Conservation (phyloP, 2,797 vertebrate genomes). For the Pseudochirops corinnae region DNA sequence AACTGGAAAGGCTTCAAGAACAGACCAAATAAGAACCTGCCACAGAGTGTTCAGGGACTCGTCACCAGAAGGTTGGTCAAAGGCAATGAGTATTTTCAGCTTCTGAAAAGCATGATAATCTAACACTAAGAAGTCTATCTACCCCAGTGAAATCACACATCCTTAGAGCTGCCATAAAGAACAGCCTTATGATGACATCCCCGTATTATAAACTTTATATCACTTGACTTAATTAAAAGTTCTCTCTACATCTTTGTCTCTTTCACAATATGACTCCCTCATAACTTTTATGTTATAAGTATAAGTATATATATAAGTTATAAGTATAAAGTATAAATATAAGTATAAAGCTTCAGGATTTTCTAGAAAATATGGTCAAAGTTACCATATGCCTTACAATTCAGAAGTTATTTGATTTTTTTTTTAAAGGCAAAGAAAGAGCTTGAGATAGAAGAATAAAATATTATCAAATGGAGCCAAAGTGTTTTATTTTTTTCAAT, state of each 20-base stretch:
- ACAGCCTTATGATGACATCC: not conserved
- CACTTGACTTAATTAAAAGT: slow-evolving; percentile 9
- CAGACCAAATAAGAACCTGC: not conserved
- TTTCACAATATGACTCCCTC: slow-evolving; percentile 43
- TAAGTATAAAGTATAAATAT: not conserved
- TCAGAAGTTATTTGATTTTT: not conserved
- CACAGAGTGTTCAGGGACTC: not conserved
- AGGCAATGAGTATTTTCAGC: not conserved
- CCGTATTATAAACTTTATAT: not conserved
- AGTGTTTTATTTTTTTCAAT: not conserved
- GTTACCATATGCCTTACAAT: not conserved
- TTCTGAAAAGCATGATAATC: not conserved
- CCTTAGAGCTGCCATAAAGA: not conserved
- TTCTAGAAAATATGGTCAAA: slow-evolving; percentile 21
- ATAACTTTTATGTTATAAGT: slow-evolving; percentile 8
- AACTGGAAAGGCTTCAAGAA: not conserved
- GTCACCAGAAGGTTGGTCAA: not conserved
- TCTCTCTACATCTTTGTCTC: not conserved
- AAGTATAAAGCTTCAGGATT: slow-evolving; percentile 25
- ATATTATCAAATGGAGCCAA: not conserved
- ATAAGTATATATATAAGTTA: no score
- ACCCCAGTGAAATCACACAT: not conserved
- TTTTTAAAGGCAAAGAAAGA: slow-evolving; percentile 6
- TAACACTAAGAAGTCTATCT: not conserved
- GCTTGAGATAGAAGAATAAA: not conserved